These are phyloP conservation scores for Macquaria australasica DNA, from an alignment of 2,113 vertebrate genomes.

Conservation along the genomic window DNA sequence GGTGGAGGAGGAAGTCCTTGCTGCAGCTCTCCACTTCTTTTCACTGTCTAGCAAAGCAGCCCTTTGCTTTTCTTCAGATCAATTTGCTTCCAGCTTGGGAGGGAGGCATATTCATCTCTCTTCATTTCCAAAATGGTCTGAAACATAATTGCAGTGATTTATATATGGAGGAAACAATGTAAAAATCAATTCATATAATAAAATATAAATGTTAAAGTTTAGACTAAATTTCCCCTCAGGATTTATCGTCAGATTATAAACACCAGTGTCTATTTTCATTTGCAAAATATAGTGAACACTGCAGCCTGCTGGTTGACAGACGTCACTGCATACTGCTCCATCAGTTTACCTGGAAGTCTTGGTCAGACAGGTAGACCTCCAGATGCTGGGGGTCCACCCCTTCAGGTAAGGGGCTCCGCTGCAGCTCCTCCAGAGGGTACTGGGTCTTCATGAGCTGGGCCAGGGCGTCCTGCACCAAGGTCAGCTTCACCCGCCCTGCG, in stretches of 20 bases:
- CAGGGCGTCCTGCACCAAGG: slow-evolving; percentile 86
- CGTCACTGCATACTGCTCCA: slow-evolving; percentile 18
- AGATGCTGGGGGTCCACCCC: slow-evolving; percentile 82
- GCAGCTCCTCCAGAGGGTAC: slow-evolving; percentile 80
- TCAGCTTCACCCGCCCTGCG: slow-evolving; percentile 75
- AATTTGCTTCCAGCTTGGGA: slow-evolving; percentile 78
- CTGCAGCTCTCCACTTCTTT: slow-evolving; percentile 30
- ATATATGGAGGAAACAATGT: background rate
- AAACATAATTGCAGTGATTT: slow-evolving; percentile 61
- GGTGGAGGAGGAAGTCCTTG: slow-evolving; percentile 31
- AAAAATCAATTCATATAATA: slow-evolving; percentile 17
- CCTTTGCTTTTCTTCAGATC: slow-evolving; percentile 85
- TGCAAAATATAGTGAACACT: slow-evolving; percentile 28
- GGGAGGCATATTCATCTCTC: slow-evolving; percentile 79
- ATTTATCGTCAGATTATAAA: slow-evolving; percentile 24
- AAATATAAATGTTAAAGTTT: slow-evolving; percentile 27
- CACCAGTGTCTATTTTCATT: background rate
- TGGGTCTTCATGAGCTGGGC: slow-evolving; percentile 79
- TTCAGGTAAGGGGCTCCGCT: slow-evolving; percentile 78
- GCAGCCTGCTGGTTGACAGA: slow-evolving; percentile 56
- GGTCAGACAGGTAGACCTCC: slow-evolving; percentile 83
- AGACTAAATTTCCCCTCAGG: background rate
- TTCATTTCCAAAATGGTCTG: slow-evolving; percentile 84
- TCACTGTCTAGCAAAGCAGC: slow-evolving; percentile 71
- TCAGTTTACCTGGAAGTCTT: slow-evolving; percentile 83